Conservation (phyloP, 2,888 invertebrate genomes). For the Drosophila nigricruria region DNA sequence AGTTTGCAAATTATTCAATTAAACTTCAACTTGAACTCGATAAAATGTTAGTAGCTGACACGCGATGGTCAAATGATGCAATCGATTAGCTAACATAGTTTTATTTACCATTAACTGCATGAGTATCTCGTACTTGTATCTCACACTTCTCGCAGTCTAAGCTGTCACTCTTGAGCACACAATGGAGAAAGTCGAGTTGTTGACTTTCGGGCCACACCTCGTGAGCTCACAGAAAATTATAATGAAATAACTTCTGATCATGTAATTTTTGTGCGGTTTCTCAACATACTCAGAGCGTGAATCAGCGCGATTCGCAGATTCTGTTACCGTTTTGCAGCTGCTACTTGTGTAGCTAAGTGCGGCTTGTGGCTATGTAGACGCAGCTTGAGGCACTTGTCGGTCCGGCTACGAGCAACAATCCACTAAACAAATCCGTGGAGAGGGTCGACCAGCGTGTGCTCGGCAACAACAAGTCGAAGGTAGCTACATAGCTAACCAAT, state of each 20-base stretch:
- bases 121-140: conserved; percentile 13
- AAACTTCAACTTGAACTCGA: conserved; percentile 72
- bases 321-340: conserved; percentile 49
- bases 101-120: conserved; percentile 12
- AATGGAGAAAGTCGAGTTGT: conserved; percentile 50
- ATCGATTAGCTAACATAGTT: conserved; percentile 58
- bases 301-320: conserved; percentile 58
- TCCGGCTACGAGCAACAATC: conserved; percentile 19
- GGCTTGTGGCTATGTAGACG: conserved; percentile 24
- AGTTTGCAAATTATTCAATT: conserved; percentile 71
- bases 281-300: conserved; percentile 54
- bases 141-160: conserved; percentile 4
- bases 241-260: conserved; percentile 51
- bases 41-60: conserved; percentile 41
- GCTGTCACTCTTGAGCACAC: conserved; percentile 19
- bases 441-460: conserved; percentile 4
- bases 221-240: conserved; percentile 1
- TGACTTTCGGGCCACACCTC: conserved; percentile 50
- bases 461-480: conserved; percentile 31
- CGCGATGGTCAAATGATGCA: conserved; percentile 62
- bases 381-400: conserved; percentile 38
- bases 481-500: conserved; percentile 48
- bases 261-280: conserved; percentile 50
- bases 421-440: conserved; percentile 5
- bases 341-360: conserved; percentile 12